Evolutionary conservation across 2,888 invertebrate species (phyloP).

Genomic region (Nemotelus pantherinus): DNA sequence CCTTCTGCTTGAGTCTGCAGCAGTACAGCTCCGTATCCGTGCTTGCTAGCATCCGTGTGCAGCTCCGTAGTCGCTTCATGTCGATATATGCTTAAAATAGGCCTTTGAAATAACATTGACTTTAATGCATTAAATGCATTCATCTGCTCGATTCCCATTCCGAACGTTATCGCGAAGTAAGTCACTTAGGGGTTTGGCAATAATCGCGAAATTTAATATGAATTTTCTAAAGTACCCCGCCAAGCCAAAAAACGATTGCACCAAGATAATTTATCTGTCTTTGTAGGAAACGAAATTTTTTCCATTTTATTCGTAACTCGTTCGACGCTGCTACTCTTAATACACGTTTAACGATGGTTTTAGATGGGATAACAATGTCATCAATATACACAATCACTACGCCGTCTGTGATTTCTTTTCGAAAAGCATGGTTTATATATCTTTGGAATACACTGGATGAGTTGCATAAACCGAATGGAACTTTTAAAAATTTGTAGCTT

Average conservation of each 20-base stretch:
- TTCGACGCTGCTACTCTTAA: no score
- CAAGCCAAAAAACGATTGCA: slow-evolving; percentile 55
- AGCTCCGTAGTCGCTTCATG: slow-evolving; percentile 46
- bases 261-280: slow-evolving; percentile 51
- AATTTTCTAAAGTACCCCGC: slow-evolving; percentile 53
- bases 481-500: no score
- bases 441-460: no score
- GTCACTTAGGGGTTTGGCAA: slow-evolving; percentile 52
- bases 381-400: no score
- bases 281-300: slow-evolving; percentile 51
- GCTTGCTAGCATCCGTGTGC: slow-evolving; percentile 55
- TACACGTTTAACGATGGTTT: no score
- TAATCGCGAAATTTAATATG: no score
- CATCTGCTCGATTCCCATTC: not conserved
- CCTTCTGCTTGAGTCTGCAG: slow-evolving; percentile 53
- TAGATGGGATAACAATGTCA: no score
- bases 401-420: no score
- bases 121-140: slow-evolving; percentile 3
- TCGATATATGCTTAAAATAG: slow-evolving; percentile 22
- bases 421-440: no score
- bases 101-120: not conserved
- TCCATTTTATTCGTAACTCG: no score
- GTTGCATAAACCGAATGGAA: no score
- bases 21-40: slow-evolving; percentile 56
- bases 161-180: slow-evolving; percentile 32